phyloP scores from a whole-genome alignment of 2,888 invertebrate species.

The Athripsodes cinereus region DNA sequence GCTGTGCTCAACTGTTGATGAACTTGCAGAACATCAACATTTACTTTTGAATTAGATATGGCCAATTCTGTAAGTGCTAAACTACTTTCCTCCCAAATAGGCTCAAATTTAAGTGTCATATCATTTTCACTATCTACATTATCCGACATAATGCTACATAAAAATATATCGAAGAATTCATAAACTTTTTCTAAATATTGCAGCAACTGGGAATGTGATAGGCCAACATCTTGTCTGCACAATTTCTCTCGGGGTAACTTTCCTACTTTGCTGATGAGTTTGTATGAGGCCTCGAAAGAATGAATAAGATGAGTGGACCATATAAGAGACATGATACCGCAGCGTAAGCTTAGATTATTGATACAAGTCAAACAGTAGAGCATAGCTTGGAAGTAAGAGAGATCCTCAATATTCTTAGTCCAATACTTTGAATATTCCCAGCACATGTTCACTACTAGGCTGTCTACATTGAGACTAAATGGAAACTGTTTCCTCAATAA shows the following conservation, averaged over 20 bases:
- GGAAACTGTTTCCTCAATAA: constrained; percentile 75
- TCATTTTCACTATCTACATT: constrained; percentile 32
- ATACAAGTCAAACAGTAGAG: constrained; percentile 62
- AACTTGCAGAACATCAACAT: constrained; percentile 68
- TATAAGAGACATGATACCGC: constrained; percentile 77
- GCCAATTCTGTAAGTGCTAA: constrained; percentile 74
- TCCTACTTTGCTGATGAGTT: constrained; percentile 74
- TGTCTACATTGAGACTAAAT: constrained; percentile 72
- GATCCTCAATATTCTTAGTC: constrained; percentile 68
- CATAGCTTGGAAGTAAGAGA: constrained; percentile 64
- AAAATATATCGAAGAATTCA: constrained; percentile 45
- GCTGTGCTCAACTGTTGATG: constrained; percentile 75
- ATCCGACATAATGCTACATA: constrained; percentile 39
- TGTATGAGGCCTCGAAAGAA: constrained; percentile 67
- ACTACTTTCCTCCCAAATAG: constrained; percentile 60
- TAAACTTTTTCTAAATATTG: constrained; percentile 44
- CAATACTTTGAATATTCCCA: constrained; percentile 89
- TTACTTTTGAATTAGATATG: constrained; percentile 66
- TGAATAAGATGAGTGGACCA: constrained; percentile 88
- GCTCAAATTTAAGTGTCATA: constrained; percentile 51
- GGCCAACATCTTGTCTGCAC: constrained; percentile 70
- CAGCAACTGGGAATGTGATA: constrained; percentile 57
- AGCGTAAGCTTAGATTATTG: constrained; percentile 58
- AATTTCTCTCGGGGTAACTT: constrained; percentile 80
- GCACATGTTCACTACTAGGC: constrained; percentile 76